A percentile compares a stretch with the other conserved stretches of the same genome.
Conservation (phyloP, 2,888 invertebrate species). For the Sarcophaga carnaria region DNA sequence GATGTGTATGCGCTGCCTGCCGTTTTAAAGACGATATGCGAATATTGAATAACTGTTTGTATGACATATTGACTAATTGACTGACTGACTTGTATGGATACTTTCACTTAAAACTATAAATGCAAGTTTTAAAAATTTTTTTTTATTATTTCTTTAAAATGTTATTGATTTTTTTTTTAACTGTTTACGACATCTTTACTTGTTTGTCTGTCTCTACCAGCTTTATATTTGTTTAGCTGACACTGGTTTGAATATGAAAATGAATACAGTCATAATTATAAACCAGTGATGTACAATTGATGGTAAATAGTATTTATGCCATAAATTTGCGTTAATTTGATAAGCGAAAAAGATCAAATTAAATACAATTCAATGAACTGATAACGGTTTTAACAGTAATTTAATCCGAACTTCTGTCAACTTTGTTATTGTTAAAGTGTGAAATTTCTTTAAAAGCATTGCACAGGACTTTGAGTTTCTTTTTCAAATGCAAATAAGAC, state of each 20-base stretch:
- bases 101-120: conserved; percentile 52
- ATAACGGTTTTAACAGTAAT: background rate
- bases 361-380: conserved; percentile 8
- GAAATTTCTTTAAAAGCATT: background rate
- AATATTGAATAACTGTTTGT: conserved; percentile 12
- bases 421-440: background rate
- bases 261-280: background rate
- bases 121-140: conserved; percentile 10
- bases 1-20: background rate
- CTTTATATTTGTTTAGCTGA: background rate
- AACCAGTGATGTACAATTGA: background rate
- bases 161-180: conserved; percentile 44
- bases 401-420: background rate
- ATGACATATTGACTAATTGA: conserved; percentile 25
- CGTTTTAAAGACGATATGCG: conserved; percentile 12
- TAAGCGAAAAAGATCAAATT: conserved; percentile 6
- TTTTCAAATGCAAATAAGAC: background rate
- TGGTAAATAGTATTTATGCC: conserved; percentile 14
- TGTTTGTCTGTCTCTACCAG: background rate
- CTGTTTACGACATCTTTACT: conserved; percentile 8
- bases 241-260: conserved; percentile 11
- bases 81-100: conserved; percentile 52
- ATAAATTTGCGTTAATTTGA: background rate
- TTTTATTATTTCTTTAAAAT: conserved; percentile 18
- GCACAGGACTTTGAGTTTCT: background rate